Conservation (phyloP, 2,113 vertebrate species). For the Columba livia region DNA sequence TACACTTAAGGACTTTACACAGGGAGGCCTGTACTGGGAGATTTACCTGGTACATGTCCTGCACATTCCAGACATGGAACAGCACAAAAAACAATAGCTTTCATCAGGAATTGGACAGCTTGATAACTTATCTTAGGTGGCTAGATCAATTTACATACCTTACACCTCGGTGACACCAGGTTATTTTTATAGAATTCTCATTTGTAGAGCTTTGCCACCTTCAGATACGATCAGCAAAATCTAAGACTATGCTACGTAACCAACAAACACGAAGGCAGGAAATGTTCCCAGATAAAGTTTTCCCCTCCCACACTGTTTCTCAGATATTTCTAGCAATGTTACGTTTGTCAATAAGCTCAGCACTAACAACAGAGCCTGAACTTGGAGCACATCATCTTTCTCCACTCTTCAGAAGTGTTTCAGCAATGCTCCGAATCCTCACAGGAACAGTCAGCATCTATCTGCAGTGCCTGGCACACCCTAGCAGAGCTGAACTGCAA, state of each 20-base stretch:
- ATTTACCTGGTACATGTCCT: conserved; percentile 98
- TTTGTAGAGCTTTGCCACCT: conserved; percentile 47
- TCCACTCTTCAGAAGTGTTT: not conserved
- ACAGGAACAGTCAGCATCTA: not conserved
- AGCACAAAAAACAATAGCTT: conserved; percentile 90
- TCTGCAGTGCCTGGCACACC: not conserved
- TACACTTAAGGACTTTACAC: conserved; percentile 70
- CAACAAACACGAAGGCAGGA: conserved; percentile 50
- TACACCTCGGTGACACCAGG: conserved; percentile 10
- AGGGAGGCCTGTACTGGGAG: conserved; percentile 73
- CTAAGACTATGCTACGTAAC: conserved; percentile 43
- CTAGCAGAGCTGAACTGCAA: not conserved
- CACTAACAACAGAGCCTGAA: not conserved
- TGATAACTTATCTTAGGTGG: conserved; percentile 58
- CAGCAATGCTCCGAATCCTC: not conserved
- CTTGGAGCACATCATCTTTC: not conserved
- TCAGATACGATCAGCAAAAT: conserved; percentile 41
- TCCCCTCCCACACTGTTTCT: conserved; percentile 36
- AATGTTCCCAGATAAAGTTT: conserved; percentile 56
- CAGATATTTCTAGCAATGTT: not conserved
- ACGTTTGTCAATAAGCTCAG: not conserved
- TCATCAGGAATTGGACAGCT: conserved; percentile 81
- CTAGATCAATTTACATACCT: conserved; percentile 43
- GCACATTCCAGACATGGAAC: conserved; percentile 89
- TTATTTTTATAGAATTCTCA: conserved; percentile 18